Conservation (phyloP, 2,797 vertebrate species). For the Anomalospiza imberbis region DNA sequence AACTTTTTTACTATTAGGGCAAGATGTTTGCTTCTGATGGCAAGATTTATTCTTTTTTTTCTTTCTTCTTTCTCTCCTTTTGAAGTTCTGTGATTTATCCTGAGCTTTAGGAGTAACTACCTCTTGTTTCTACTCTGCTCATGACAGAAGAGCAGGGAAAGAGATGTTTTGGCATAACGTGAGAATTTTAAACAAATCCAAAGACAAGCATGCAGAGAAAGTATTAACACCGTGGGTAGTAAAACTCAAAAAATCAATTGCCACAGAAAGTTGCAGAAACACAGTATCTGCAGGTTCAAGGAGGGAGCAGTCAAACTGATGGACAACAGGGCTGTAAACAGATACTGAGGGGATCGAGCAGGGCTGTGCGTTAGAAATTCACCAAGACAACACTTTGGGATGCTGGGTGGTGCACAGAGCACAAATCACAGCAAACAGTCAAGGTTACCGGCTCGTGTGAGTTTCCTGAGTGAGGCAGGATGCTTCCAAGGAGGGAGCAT, state of each 20-base stretch:
- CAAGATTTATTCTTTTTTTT: not conserved
- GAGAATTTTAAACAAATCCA: not conserved
- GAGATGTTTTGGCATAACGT: not conserved
- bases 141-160: not conserved
- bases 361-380: not conserved
- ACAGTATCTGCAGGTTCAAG: not conserved
- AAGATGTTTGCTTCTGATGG: not conserved
- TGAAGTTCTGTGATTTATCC: not conserved
- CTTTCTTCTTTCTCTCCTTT: fast-evolving
- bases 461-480: not conserved
- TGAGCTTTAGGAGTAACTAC: not conserved
- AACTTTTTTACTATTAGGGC: not conserved
- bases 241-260: not conserved
- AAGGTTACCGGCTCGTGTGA: not conserved
- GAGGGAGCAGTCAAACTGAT: not conserved
- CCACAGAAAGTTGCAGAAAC: not conserved
- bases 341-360: not conserved
- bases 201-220: not conserved
- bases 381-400: not conserved
- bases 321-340: not conserved
- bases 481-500: not conserved
- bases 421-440: not conserved
- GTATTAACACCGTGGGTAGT: not conserved
- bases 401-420: not conserved
- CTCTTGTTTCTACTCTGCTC: not conserved